Percentiles rank a stretch among this genome's conserved stretches.
phyloP scores from a whole-genome alignment of 2,113 vertebrate species.

The Chrysochloris asiatica region DNA sequence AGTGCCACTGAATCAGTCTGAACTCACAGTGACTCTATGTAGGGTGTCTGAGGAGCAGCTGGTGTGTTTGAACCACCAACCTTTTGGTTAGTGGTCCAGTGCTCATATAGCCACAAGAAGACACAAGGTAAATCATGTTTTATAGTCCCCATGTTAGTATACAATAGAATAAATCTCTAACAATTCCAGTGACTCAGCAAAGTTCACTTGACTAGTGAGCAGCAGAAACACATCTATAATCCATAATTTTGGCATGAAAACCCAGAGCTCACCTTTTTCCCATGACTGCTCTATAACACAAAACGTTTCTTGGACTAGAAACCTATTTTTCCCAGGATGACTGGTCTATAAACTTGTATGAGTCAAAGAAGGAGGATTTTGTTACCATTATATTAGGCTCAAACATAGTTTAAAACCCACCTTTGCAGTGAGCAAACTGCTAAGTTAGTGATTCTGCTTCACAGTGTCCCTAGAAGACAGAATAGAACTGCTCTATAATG shows the following conservation, averaged over 20 bases:
- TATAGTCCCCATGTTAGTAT: not conserved
- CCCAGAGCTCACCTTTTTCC: too few relatives aligned
- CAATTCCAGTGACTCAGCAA: not conserved
- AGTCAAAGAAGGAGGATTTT: not conserved
- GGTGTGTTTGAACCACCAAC: too few relatives aligned
- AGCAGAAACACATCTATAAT: not conserved
- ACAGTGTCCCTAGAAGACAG: not conserved
- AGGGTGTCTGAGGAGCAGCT: too few relatives aligned
- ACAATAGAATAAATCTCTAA: conserved; percentile 15
- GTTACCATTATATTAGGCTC: not conserved
- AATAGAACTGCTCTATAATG: not conserved
- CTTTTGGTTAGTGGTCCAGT: too few relatives aligned
- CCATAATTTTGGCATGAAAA: not conserved
- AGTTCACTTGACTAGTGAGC: not conserved
- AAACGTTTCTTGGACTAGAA: conserved; percentile 21
- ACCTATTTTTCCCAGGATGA: not conserved
- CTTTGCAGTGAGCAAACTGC: not conserved
- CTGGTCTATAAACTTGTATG: not conserved
- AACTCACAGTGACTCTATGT: too few relatives aligned
- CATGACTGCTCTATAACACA: too few relatives aligned
- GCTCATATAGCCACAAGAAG: not conserved
- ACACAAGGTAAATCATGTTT: not conserved
- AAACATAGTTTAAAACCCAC: conserved; percentile 26
- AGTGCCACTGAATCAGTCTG: too few relatives aligned
- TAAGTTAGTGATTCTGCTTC: not conserved